phyloP scores from a whole-genome alignment of 2,797 vertebrate species.

The Diplodus puntazzo region DNA sequence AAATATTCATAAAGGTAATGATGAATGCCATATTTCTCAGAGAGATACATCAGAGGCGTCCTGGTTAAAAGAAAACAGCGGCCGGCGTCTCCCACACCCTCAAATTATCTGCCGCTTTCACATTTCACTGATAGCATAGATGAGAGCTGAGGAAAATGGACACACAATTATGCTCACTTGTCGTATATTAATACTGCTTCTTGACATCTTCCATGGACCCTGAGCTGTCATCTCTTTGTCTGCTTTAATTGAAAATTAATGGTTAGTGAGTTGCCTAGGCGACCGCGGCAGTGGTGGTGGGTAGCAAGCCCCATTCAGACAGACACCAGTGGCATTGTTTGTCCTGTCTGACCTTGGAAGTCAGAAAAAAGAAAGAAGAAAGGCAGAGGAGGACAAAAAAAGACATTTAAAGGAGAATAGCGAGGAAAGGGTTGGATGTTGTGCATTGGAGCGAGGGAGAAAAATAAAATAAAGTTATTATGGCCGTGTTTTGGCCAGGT shows the following conservation, averaged over 20 bases:
- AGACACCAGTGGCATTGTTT: conserved; percentile 97
- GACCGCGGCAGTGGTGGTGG: conserved; percentile 86
- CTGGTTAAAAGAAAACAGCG: conserved; percentile 80
- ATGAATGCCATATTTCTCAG: conserved; percentile 80
- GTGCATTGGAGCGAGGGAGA: conserved; percentile 78
- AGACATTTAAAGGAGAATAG: conserved; percentile 82
- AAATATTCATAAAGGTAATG: conserved; percentile 84
- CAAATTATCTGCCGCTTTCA: conserved; percentile 88
- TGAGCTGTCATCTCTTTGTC: conserved; percentile 99
- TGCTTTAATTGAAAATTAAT: conserved; percentile 99
- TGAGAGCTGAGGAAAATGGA: conserved; percentile 91
- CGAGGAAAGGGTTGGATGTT: conserved; percentile 86
- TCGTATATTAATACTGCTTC: conserved; percentile 99
- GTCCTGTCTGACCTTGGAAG: conserved; percentile 99
- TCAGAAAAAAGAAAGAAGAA: conserved; percentile 87
- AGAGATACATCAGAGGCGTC: conserved; percentile 78
- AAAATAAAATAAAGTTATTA: conserved; percentile 88
- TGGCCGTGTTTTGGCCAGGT: conserved; percentile 68
- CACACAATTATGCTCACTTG: conserved; percentile 99
- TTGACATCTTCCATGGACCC: conserved; percentile 99
- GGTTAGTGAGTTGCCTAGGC: conserved; percentile 99
- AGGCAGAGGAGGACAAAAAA: conserved; percentile 82
- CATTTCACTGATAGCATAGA: conserved; percentile 88
- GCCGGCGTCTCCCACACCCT: conserved; percentile 76
- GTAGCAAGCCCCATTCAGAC: conserved; percentile 88